phyloP scores from a whole-genome alignment of 2,797 vertebrate genomes.

The Anisognathus igniventris region DNA sequence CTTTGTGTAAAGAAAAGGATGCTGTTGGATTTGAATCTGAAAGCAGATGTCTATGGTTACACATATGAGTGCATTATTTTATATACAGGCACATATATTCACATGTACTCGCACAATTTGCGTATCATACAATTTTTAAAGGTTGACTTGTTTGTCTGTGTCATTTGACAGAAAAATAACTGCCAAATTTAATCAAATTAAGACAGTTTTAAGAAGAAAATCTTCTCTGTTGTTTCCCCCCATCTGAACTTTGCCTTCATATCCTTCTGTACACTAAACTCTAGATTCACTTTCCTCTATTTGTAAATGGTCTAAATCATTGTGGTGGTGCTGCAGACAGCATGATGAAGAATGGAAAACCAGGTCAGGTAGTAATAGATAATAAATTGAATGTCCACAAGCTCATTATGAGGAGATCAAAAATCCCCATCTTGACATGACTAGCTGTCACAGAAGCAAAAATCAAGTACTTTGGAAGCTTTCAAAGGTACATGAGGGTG shows the following conservation, averaged over 20 bases:
- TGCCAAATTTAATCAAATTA: neutral
- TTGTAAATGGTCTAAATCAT: neutral
- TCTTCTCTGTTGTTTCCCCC: neutral
- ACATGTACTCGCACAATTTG: neutral
- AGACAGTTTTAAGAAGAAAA: neutral
- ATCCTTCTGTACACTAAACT: neutral
- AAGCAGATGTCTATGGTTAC: neutral
- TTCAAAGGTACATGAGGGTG: rapidly evolving
- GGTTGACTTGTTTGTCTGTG: neutral
- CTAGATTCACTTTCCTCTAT: neutral
- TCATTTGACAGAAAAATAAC: neutral
- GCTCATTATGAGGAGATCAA: neutral
- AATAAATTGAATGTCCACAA: neutral
- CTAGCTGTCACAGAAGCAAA: neutral
- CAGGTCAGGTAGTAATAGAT: neutral
- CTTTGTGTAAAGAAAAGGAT: neutral
- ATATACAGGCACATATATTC: neutral
- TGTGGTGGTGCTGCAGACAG: neutral
- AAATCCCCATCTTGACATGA: neutral
- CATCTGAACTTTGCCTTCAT: neutral
- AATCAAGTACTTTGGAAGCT: neutral
- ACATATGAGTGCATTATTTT: neutral
- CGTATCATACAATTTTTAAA: neutral
- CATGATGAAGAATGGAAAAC: neutral
- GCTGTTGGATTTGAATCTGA: neutral